Base-by-base conservation (phyloP, 1,140 invertebrate species). In the Pectinophora gossypiella region DNA sequence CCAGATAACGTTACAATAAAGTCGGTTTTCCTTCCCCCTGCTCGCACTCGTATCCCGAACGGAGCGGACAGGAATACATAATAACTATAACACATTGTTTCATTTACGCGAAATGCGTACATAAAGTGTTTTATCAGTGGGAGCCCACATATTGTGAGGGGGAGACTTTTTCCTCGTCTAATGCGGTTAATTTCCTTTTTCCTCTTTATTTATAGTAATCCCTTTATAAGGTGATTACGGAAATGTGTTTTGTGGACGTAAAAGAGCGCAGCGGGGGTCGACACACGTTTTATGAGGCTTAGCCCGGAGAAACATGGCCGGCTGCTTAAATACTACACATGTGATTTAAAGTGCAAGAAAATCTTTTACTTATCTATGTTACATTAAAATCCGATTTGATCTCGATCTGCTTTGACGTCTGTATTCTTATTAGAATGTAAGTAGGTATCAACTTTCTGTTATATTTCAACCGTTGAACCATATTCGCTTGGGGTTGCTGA, bases 161-260 rank as follows among this genome's bases (percentile, higher is more conserved):
- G 78, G 70, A 59, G 60, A 70, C 74, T 77, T 82, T 85, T 84
- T 81, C 77, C 80, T 78, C 69, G 60, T 72, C 68, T 86, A 84
- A 86, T 84, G 80, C 83, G 83, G 80, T 85, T 85, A 85, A 59
- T 59, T 59, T 59, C 57, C 57, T 85, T 81, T 80, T 85, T 85
- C 82, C 79, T 85, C 71, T 85, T 85, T 85, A 85, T 85, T 85
- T 85, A 85, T 80, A 74, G 84, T 87, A 87, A 87, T 87, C 81
- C 76, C 79, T 77, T 85, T 87, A 87, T 87, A 87, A 87, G 80
- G 80, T 80, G 84, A 87, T 87, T 87, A 87, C 84, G 70, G 70
- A 68, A 76, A 76, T 76, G 59, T 61, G 59, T 61, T 61, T 61
- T 56, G 50, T 44, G 59, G 54, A 56, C 52, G 59, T 61, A 56